Conservation (phyloP, 2,113 vertebrate genomes). For the Proterorhinus semilunaris region DNA sequence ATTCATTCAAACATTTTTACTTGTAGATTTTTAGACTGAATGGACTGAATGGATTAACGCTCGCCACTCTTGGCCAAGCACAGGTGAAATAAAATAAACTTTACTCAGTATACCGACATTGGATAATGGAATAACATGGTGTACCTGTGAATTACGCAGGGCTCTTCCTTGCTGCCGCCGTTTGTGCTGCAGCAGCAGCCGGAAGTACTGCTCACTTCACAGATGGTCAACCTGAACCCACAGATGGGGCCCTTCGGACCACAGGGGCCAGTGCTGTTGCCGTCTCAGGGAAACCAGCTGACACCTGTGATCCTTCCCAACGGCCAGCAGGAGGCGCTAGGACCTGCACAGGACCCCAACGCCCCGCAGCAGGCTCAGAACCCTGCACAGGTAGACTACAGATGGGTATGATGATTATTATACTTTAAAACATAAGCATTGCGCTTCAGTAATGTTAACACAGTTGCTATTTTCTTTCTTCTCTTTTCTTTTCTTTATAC, state of each 20-base stretch:
- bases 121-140: not conserved
- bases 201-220: constrained; percentile 67
- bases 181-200: constrained; percentile 71
- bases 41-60: constrained; percentile 67
- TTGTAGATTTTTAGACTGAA: constrained; percentile 70
- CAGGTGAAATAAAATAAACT: constrained; percentile 44
- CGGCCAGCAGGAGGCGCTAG: constrained; percentile 66
- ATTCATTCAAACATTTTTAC: constrained; percentile 1
- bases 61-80: constrained; percentile 68
- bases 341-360: constrained; percentile 59
- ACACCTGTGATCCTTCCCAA: constrained; percentile 58
- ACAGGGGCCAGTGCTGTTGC: constrained; percentile 63
- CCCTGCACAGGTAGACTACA: constrained; percentile 65
- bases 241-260: constrained; percentile 66
- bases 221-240: constrained; percentile 72
- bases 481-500: no score
- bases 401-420: no score
- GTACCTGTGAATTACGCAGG: constrained; percentile 40
- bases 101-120: not conserved
- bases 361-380: constrained; percentile 60
- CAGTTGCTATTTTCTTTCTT: no score
- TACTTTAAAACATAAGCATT: no score
- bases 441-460: no score
- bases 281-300: constrained; percentile 68
- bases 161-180: constrained; percentile 57